phyloP scores from a whole-genome alignment of 2,797 vertebrate species.

The Coreius guichenoti region DNA sequence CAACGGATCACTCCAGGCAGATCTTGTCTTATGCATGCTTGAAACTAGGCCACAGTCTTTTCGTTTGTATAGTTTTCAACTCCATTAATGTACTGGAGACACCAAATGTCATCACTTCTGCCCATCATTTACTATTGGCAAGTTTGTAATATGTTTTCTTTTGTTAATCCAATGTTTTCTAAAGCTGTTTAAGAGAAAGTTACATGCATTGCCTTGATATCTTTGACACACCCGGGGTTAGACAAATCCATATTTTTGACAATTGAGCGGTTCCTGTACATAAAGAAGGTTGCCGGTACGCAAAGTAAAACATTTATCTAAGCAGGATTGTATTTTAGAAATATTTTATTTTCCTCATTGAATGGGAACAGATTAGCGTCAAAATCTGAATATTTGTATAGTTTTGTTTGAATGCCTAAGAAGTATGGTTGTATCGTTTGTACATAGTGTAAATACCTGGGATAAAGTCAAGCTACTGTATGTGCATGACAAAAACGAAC shows the following conservation, averaged over 20 bases:
- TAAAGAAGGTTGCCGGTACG: conserved; percentile 92
- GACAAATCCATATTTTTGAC: conserved; percentile 99
- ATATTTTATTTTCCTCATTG: conserved; percentile 99
- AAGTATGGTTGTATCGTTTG: conserved; percentile 99
- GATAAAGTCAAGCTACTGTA: conserved; percentile 90
- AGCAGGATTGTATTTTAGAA: conserved; percentile 98
- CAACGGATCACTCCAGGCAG: conserved; percentile 76
- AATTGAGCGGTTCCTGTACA: conserved; percentile 97
- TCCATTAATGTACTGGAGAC: conserved; percentile 51
- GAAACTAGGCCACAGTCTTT: conserved; percentile 74
- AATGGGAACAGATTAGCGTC: conserved; percentile 95
- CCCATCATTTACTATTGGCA: conserved; percentile 30
- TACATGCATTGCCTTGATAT: conserved; percentile 98
- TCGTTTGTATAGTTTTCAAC: conserved; percentile 69
- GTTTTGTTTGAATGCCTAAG: conserved; percentile 99
- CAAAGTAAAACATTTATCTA: conserved; percentile 92
- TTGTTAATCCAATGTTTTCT: conserved; percentile 71
- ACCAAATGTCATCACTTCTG: conserved; percentile 9
- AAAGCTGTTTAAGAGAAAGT: conserved; percentile 88
- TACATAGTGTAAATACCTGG: conserved; percentile 99
- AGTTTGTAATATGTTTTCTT: conserved; percentile 27
- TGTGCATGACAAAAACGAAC: conserved; percentile 98
- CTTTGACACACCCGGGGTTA: conserved; percentile 89
- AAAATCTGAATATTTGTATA: conserved; percentile 99
- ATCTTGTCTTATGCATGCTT: conserved; percentile 78